Conservation (phyloP, 2,888 invertebrate genomes). For the Apomyelois bistriatella region DNA sequence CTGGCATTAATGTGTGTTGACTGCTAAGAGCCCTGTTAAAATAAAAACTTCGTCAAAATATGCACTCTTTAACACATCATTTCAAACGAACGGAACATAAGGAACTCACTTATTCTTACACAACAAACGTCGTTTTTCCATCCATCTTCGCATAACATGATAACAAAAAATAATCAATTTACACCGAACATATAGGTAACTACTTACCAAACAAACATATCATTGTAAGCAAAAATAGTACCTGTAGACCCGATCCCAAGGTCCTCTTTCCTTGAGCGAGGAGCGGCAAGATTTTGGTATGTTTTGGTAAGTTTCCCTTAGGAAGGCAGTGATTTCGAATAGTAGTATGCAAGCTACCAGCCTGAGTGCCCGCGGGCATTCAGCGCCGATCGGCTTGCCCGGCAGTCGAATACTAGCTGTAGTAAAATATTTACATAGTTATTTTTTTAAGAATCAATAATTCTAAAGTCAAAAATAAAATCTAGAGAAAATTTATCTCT, state of each 20-base stretch:
- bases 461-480: background rate
- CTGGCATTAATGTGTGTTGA: conserved; percentile 80
- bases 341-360: conserved; percentile 95
- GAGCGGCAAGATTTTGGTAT: conserved; percentile 87
- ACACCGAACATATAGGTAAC: conserved; percentile 57
- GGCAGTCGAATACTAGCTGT: conserved; percentile 83
- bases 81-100: conserved; percentile 69
- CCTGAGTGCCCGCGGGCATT: conserved; percentile 93
- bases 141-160: conserved; percentile 77
- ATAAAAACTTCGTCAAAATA: conserved; percentile 75
- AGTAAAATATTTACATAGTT: background rate
- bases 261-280: conserved; percentile 88
- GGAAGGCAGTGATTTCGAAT: conserved; percentile 97
- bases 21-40: conserved; percentile 80
- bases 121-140: conserved; percentile 78
- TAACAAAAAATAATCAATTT: conserved; percentile 70
- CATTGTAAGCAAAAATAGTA: conserved; percentile 43
- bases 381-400: conserved; percentile 83
- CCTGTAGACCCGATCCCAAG: conserved; percentile 91
- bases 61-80: conserved; percentile 64
- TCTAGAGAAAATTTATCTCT: too few species aligned
- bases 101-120: conserved; percentile 79
- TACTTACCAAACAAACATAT: conserved; percentile 65
- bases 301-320: conserved; percentile 96
- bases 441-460: background rate